Evolutionary conservation across 2,888 invertebrate species (phyloP), one percentile per base, ranked within the genome.

Genomic region (Bugulina stolonifera): DNA sequence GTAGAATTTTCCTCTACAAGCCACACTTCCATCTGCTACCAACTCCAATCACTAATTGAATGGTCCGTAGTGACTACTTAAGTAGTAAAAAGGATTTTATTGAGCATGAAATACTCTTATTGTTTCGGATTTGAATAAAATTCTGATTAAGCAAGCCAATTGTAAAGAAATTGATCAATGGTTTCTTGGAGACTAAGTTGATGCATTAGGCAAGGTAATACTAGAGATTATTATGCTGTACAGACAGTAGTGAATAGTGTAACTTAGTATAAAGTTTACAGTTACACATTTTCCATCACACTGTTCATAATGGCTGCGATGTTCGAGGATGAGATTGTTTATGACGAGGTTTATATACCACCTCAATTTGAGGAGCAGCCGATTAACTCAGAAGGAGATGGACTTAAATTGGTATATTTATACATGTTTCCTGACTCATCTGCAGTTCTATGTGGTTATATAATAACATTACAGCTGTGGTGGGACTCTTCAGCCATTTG

Each of bases 291-390:
- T n/a, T n/a, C n/a, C n/a, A n/a, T n/a, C n/a, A n/a, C n/a, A n/a
- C n/a, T 14, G 5, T 27, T 25, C 29, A 64, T 5, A 22, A 64
- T 64, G 64, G n/a, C 64, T 64, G 64, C 64, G n/a, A 54, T 54
- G 55, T 73, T 71, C 27, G 23, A 71, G 64, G 57, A 71, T 57
- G 71, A 71, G 23, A 71, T 55, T 71, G 34, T 35, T 2, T 35
- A 55, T n/a, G 54, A 55, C 29, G 35, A 43, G 23, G 57, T 55
- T 2, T 55, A 55, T 23, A 23, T 57, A n/a, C 71, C 54, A 23
- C 54, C 57, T 27, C 57, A 55, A 18, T 73, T 22, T 32, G 32
- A 72, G 22, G 35, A 54, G 25, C 52, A 70, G 29, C 70, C 25
- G 43, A 54, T 70, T 5, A 70, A 70, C 54, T 54, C 43, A 5